Conservation (phyloP, 2,113 vertebrate species). For the Cairina moschata region DNA sequence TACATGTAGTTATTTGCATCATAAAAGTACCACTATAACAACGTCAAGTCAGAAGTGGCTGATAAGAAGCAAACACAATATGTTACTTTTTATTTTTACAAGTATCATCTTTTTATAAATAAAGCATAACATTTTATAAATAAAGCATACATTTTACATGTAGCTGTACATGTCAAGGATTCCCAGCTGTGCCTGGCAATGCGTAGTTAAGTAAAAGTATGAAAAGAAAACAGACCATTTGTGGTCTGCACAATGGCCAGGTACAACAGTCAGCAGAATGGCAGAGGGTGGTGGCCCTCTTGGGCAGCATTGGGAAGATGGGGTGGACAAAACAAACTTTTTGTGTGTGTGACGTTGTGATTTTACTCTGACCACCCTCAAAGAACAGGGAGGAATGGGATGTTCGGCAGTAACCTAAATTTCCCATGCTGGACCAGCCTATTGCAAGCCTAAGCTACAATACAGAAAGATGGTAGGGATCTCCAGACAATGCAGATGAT, state of each 20-base stretch:
- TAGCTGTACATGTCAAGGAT: neutral
- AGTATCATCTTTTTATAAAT: neutral
- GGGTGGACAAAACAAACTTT: neutral
- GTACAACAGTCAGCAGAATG: neutral
- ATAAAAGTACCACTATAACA: neutral
- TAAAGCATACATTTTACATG: neutral
- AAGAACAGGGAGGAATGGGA: neutral
- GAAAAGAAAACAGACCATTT: neutral
- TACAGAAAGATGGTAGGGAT: neutral
- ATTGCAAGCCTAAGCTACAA: neutral
- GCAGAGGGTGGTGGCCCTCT: neutral
- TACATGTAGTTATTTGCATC: neutral
- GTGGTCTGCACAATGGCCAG: neutral
- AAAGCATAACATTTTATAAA: neutral
- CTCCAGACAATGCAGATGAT: neutral
- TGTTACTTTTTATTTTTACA: neutral
- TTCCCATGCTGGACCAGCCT: neutral
- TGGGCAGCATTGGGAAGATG: neutral
- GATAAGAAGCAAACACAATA: neutral
- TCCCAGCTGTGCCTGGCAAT: accelerated
- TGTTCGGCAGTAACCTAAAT: neutral
- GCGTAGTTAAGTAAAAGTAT: neutral
- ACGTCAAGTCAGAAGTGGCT: neutral
- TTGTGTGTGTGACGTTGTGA: neutral
- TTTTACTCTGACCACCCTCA: neutral